A percentile compares a stretch with the other conserved stretches of the same genome.
phyloP scores from a whole-genome alignment of 2,113 vertebrate species.

The Epinephelus fuscoguttatus region DNA sequence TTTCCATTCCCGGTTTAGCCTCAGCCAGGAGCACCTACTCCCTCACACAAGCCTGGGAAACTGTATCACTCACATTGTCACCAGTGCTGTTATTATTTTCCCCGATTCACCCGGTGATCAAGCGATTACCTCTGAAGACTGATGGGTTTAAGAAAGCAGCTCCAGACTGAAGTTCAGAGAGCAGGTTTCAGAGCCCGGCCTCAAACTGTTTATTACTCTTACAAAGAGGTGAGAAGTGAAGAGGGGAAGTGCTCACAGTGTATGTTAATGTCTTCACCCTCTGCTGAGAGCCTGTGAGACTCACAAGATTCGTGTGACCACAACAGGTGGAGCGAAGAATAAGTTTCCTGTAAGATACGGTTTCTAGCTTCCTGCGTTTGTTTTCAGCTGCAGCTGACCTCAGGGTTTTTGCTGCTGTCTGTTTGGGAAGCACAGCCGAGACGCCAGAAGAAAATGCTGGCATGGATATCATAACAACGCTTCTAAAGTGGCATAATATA shows the following conservation, averaged over 20 bases:
- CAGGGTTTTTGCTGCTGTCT: neutral
- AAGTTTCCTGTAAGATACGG: neutral
- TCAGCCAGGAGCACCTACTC: neutral
- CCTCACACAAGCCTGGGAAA: conserved; percentile 13
- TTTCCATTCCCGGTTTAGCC: conserved; percentile 58
- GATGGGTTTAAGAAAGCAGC: neutral
- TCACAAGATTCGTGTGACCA: too few relatives aligned
- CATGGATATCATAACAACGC: too few relatives aligned
- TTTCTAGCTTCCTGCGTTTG: neutral
- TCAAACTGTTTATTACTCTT: conserved; percentile 22
- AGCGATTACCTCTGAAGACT: neutral
- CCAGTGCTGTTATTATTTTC: neutral
- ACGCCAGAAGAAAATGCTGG: too few relatives aligned
- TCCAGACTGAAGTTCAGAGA: neutral
- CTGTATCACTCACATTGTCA: neutral
- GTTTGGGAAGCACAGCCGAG: neutral
- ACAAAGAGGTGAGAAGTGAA: conserved; percentile 46
- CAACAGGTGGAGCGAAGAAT: fast-evolving
- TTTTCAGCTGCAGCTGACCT: neutral
- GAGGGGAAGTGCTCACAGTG: neutral
- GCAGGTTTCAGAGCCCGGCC: neutral
- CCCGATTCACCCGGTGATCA: neutral
- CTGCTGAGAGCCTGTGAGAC: neutral
- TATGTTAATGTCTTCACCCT: neutral
- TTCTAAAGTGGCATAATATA: too few relatives aligned